Conservation (phyloP, 2,797 vertebrate species). For the Oreochromis grahami region DNA sequence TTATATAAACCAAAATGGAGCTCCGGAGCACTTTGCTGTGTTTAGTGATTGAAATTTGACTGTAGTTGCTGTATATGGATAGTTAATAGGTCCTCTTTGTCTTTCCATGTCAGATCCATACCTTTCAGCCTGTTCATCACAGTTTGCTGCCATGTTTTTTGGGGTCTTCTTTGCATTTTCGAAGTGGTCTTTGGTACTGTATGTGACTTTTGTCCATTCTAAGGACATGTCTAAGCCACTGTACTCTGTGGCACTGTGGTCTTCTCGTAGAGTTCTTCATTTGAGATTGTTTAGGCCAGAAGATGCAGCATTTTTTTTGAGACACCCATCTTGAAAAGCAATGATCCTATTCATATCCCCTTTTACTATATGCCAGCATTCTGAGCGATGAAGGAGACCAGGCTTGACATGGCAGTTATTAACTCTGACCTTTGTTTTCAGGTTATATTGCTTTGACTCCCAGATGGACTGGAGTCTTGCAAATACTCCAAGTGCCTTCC, state of each 20-base stretch:
- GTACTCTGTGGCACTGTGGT: background rate
- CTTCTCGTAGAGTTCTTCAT: background rate
- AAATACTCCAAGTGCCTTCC: background rate
- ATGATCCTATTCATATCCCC: background rate
- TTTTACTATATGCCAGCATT: background rate
- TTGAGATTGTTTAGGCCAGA: background rate
- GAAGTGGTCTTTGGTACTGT: background rate
- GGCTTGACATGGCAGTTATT: background rate
- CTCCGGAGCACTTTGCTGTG: background rate
- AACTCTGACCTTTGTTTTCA: background rate
- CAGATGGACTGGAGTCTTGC: background rate
- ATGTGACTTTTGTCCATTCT: background rate
- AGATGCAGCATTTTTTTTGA: background rate
- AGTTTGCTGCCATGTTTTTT: background rate
- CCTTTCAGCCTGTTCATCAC: background rate
- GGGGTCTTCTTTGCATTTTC: background rate
- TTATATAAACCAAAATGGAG: background rate
- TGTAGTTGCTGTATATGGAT: background rate
- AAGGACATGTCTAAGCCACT: background rate
- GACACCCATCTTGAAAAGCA: background rate
- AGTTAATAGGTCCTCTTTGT: background rate
- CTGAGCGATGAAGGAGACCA: background rate
- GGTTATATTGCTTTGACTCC: background rate
- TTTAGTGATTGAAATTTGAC: background rate
- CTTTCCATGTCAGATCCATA: background rate